A percentile compares a stretch with the other conserved stretches of the same genome.
Evolutionary conservation across 2,113 vertebrate genomes (phyloP).

Genomic region (Salvelinus namaycush): DNA sequence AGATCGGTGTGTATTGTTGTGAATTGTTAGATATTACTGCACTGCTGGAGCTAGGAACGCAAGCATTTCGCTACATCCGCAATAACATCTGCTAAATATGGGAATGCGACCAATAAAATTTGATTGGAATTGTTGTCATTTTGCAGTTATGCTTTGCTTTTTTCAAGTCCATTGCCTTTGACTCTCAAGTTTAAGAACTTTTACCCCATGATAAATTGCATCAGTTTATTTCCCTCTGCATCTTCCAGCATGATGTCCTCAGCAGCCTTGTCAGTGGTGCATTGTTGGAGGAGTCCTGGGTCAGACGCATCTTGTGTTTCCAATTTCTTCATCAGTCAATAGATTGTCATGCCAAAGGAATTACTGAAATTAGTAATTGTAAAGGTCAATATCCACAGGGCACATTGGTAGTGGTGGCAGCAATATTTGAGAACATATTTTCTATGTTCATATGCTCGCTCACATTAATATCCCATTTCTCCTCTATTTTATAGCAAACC

Average conservation of each 20-base stretch:
- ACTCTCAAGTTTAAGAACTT: no score
- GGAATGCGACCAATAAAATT: no score
- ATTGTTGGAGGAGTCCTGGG: conserved; percentile 27
- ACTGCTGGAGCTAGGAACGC: no score
- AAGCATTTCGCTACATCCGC: no score
- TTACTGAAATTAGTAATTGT: conserved; percentile 5
- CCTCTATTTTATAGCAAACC: conserved; percentile 83
- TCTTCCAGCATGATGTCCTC: neutral
- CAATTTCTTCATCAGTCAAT: conserved; percentile 58
- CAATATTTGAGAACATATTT: neutral
- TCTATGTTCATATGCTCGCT: neutral
- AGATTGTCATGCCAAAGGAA: conserved; percentile 40
- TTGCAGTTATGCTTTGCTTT: no score
- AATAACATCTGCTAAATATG: no score
- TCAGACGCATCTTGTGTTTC: conserved; percentile 68
- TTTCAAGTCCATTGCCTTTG: no score
- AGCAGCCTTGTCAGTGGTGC: neutral
- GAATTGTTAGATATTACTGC: no score
- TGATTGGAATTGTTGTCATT: no score
- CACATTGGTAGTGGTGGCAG: neutral
- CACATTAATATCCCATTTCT: neutral
- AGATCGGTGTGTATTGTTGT: no score
- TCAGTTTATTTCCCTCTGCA: neutral
- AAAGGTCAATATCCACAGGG: neutral
- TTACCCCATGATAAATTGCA: neutral